phyloP scores from a whole-genome alignment of 2,797 vertebrate genomes.

The Benthosema pterotum region DNA sequence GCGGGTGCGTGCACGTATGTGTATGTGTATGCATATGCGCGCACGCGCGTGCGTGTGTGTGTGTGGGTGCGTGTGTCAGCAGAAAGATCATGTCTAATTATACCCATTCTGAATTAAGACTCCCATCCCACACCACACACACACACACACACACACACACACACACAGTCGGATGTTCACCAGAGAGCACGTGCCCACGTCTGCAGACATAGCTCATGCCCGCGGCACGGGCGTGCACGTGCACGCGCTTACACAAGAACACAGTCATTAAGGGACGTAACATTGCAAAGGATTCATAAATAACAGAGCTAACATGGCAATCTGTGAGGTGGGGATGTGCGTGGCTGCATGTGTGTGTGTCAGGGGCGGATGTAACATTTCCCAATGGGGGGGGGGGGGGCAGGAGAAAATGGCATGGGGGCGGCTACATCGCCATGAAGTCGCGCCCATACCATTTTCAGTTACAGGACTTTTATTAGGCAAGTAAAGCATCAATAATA shows the following conservation, averaged over 20 bases:
- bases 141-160: constrained; percentile 13
- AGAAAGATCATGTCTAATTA: constrained; percentile 46
- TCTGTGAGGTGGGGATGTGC: neutral
- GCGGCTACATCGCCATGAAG: no score
- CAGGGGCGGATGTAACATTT: no score
- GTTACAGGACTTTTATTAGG: no score
- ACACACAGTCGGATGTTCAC: neutral
- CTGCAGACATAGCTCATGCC: no score
- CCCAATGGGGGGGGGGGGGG: no score
- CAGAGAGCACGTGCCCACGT: no score
- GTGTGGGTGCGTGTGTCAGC: constrained; percentile 10
- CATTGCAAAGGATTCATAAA: constrained; percentile 33
- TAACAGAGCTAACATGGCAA: constrained; percentile 38
- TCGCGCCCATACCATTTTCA: no score
- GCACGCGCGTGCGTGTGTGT: constrained; percentile 2
- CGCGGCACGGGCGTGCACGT: no score
- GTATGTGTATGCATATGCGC: neutral
- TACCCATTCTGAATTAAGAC: constrained; percentile 38
- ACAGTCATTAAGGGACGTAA: neutral
- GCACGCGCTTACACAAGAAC: no score
- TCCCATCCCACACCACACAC: constrained; percentile 11
- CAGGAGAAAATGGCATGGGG: no score
- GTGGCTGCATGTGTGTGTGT: constrained; percentile 2
- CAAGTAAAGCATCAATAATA: no score
- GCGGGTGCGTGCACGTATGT: neutral